Percentiles rank a stretch among this genome's conserved stretches.
Evolutionary conservation across 2,888 invertebrate genomes (phyloP).

Genomic region (Norana najaformis): DNA sequence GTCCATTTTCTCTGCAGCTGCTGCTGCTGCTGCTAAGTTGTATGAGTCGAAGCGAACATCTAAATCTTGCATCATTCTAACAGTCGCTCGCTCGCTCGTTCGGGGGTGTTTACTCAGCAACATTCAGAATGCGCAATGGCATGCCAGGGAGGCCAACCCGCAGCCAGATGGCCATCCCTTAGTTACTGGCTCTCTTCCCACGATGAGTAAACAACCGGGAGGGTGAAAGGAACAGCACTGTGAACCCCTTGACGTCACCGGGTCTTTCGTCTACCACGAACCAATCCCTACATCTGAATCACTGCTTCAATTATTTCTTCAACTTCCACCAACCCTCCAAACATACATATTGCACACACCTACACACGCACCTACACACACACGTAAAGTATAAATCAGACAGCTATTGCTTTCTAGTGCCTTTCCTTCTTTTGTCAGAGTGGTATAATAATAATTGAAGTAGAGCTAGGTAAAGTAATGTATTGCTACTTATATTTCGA

Average conservation of each 20-base stretch:
- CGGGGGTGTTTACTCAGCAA: not conserved
- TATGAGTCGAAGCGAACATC: not conserved
- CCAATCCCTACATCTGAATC: not conserved
- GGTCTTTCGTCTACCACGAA: not conserved
- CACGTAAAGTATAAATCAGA: no score
- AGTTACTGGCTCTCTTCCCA: not conserved
- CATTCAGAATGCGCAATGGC: not conserved
- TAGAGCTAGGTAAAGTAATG: not conserved
- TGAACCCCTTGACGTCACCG: not conserved
- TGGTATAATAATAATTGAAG: not conserved
- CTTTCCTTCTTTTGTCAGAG: no score
- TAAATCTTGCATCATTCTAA: not conserved
- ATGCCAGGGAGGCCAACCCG: not conserved
- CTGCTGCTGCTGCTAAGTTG: no score
- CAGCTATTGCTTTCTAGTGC: no score
- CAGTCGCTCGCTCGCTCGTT: not conserved
- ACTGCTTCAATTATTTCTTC: not conserved
- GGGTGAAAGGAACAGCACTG: not conserved
- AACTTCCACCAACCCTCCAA: not conserved
- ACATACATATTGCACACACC: not conserved
- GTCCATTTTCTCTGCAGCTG: not conserved
- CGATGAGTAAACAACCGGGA: not conserved
- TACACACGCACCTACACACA: no score
- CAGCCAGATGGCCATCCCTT: not conserved
- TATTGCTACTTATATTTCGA: not conserved